These are phyloP conservation scores for Caenorhabditis wallacei DNA, from an alignment of 2,888 invertebrate species.

Conservation along the genomic window DNA sequence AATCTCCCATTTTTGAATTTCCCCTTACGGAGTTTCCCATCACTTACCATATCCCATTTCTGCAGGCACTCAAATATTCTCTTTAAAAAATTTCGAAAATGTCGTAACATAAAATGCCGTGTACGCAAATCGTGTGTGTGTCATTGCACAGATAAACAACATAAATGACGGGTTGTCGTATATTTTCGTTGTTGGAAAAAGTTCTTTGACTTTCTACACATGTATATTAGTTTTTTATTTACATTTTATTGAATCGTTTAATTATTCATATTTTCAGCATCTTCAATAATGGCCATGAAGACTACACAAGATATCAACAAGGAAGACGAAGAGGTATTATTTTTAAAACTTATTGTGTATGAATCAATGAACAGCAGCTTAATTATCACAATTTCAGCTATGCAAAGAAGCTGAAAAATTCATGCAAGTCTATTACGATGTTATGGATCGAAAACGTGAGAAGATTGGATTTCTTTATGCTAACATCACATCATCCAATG, in stretches of 20 bases:
- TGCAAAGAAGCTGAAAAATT: conserved; percentile 89
- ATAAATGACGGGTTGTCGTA: neutral
- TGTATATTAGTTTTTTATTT: neutral
- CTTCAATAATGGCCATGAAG: conserved; percentile 42
- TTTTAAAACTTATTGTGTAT: too few relatives aligned
- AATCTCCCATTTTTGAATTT: too few relatives aligned
- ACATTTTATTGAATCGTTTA: too few relatives aligned
- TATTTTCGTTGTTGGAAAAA: neutral
- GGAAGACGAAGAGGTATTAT: conserved; percentile 59
- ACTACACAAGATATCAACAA: conserved; percentile 53
- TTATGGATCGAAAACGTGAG: conserved; percentile 88
- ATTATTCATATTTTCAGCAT: too few relatives aligned
- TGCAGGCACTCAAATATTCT: neutral
- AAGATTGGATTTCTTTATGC: conserved; percentile 68
- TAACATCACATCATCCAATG: conserved; percentile 87
- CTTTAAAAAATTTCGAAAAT: neutral
- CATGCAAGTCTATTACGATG: conserved; percentile 92
- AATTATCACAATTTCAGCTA: conserved; percentile 44
- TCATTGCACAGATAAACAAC: conserved; percentile 4
- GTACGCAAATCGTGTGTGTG: conserved; percentile 34
- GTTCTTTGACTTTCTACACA: neutral
- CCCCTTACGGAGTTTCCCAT: too few relatives aligned
- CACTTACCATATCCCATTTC: too few relatives aligned
- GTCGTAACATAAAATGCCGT: conserved; percentile 19
- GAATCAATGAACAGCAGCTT: neutral